Evolutionary conservation across 1,140 invertebrate species (phyloP), one percentile per base, ranked within the genome.

Genomic region (Ericerus pela): DNA sequence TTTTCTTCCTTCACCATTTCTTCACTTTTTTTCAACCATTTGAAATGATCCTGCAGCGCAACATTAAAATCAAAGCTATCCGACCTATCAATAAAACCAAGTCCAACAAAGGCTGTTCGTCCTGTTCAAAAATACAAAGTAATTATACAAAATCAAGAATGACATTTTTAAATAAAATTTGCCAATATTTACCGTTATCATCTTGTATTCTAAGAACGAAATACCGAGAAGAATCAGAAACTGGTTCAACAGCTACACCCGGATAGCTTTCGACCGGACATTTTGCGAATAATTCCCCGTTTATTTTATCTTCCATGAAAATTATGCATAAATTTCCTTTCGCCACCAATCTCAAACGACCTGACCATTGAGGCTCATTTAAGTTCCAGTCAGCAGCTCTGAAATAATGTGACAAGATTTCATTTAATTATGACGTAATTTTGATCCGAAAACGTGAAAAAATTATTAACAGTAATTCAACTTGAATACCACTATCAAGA

Each of bases 41-140:
- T 98, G 65, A 99, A 99, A 70, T 97, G 93, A 73, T 98, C 94
- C 75, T 98, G 95, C 29, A 99, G 75, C 22, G 95, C 85, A 20
- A 99, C 96, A 76, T 99, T 98, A 14, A 99, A 75, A 76, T 99
- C 96, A 76, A 99, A 99, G 52, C 95, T 97, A 71, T 99, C 96
- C 18, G 92, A 93, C 63, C 95, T 76, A 72, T 99, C 96, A 6
- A 86, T 81, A 75, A 99, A 99, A 38, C 96, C 96, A 54, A 98
- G 76, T 8, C 96, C 96, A 68, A 99, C 90, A 63, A 95, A 98
- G n/a, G 95, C 95, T 62, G 80, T 81, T 63, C 92, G 76, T n/a
- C 88, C 86, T 85, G 30, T 33, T 8, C n/a, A 33, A n/a, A n/a
- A n/a, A 33, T n/a, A 33, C n/a, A n/a, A 33, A 33, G 8, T 8